phyloP scores from a whole-genome alignment of 2,888 invertebrate genomes.

The Oscheius sp. region DNA sequence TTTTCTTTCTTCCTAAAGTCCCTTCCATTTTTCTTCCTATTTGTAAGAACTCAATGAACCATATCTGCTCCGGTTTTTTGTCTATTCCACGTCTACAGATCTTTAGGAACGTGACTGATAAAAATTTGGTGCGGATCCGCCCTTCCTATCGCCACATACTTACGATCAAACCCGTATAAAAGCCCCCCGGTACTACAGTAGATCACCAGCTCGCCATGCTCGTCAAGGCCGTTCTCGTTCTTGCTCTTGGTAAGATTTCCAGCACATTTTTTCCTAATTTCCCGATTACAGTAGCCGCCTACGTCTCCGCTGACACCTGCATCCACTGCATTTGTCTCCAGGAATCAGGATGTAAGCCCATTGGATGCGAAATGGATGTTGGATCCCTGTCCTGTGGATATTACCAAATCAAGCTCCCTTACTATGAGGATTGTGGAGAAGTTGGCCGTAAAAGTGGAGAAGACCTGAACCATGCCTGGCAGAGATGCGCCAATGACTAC shows the following conservation, averaged over 20 bases:
- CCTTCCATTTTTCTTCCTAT: too few species aligned
- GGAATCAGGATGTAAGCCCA: constrained; percentile 64
- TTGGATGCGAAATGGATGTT: constrained; percentile 67
- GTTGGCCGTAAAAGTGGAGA: constrained; percentile 23
- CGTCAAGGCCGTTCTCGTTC: constrained; percentile 5
- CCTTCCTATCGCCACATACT: too few species aligned
- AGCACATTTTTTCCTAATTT: neutral
- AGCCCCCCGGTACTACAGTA: neutral
- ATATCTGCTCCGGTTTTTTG: too few species aligned
- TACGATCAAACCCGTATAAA: neutral
- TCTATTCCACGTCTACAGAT: neutral
- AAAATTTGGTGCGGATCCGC: neutral
- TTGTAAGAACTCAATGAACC: too few species aligned
- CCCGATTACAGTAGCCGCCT: constrained; percentile 1
- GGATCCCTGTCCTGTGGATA: constrained; percentile 68
- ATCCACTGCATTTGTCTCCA: constrained; percentile 62
- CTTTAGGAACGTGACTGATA: too few species aligned
- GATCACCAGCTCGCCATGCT: constrained; percentile 12
- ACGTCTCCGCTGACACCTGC: constrained; percentile 44
- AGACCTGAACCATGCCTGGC: neutral
- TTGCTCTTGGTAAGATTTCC: neutral
- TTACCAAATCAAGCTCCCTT: constrained; percentile 55
- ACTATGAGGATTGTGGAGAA: constrained; percentile 42
- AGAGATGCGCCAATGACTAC: constrained; percentile 37
- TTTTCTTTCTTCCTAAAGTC: too few species aligned